Conservation (phyloP, 2,797 vertebrate genomes). For the Myotis daubentonii region DNA sequence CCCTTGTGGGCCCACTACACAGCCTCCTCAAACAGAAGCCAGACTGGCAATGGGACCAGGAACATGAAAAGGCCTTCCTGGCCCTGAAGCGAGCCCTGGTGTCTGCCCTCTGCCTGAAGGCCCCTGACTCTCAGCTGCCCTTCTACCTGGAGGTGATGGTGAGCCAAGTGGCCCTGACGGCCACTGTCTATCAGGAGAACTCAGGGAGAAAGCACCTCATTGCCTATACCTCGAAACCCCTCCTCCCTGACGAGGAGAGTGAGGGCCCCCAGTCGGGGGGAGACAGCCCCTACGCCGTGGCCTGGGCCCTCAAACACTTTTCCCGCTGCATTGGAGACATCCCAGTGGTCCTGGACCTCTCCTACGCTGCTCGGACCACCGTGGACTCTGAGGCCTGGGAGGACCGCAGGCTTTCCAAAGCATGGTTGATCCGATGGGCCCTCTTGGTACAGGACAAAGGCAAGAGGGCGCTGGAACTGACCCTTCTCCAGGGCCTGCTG, state of each 20-base stretch:
- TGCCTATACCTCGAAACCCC: slow-evolving; percentile 76
- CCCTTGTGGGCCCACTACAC: slow-evolving; percentile 65
- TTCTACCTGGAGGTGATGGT: slow-evolving; percentile 73
- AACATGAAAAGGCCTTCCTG: slow-evolving; percentile 69
- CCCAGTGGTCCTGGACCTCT: slow-evolving; percentile 70
- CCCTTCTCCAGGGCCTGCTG: slow-evolving; percentile 71
- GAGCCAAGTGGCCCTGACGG: slow-evolving; percentile 70
- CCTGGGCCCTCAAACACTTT: slow-evolving; percentile 79
- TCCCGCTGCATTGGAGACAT: slow-evolving; percentile 68
- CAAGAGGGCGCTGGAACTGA: slow-evolving; percentile 67
- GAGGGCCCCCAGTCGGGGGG: slow-evolving; percentile 73
- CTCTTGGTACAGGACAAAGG: slow-evolving; percentile 78
- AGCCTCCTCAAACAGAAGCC: slow-evolving; percentile 76
- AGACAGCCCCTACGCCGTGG: slow-evolving; percentile 72
- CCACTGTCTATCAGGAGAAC: slow-evolving; percentile 70
- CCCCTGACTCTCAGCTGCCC: slow-evolving; percentile 70
- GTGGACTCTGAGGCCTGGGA: neutral
- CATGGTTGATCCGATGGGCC: slow-evolving; percentile 74
- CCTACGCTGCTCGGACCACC: slow-evolving; percentile 51
- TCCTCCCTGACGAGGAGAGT: slow-evolving; percentile 60
- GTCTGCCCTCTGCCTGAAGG: slow-evolving; percentile 62
- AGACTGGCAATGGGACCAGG: slow-evolving; percentile 71
- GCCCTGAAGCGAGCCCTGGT: slow-evolving; percentile 76
- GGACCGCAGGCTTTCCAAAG: slow-evolving; percentile 27
- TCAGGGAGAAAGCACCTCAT: slow-evolving; percentile 69